phyloP scores from a whole-genome alignment of 1,140 invertebrate genomes.

The Drosophila ohnishii region DNA sequence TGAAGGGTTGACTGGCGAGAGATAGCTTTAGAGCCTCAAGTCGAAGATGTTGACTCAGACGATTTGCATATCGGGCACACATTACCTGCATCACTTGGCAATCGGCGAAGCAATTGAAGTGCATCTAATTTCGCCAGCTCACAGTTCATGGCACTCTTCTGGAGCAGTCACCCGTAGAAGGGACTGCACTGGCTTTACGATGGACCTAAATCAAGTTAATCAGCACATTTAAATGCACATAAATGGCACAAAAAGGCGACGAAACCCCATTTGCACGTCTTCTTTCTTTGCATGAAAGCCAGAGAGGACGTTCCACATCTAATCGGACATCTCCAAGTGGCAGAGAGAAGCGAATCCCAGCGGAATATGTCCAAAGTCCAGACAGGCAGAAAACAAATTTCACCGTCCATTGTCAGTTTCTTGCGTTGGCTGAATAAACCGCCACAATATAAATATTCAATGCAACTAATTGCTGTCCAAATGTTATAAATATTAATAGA shows the following conservation, averaged over 20 bases:
- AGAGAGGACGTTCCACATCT: constrained; percentile 21
- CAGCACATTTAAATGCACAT: constrained; percentile 63
- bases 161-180: constrained; percentile 1
- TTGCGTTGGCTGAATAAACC: neutral
- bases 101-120: constrained; percentile 40
- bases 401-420: constrained; percentile 10
- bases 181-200: constrained; percentile 17
- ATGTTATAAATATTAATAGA: constrained; percentile 45
- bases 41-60: neutral
- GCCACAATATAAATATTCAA: constrained; percentile 31
- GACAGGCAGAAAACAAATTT: constrained; percentile 23
- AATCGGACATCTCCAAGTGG: constrained; percentile 26
- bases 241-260: constrained; percentile 20
- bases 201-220: constrained; percentile 63
- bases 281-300: constrained; percentile 8
- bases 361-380: constrained; percentile 8
- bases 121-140: constrained; percentile 31
- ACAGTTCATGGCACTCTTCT: constrained; percentile 36
- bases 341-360: constrained; percentile 8
- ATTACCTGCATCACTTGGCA: constrained; percentile 49
- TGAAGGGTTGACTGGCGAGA: neutral
- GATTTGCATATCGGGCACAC: constrained; percentile 22
- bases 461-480: constrained; percentile 29
- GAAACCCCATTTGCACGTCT: constrained; percentile 23
- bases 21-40: neutral